A percentile compares a stretch with the other conserved stretches of the same genome.
Evolutionary conservation across 2,888 invertebrate species (phyloP).

Genomic region (Eristalis intricaria): DNA sequence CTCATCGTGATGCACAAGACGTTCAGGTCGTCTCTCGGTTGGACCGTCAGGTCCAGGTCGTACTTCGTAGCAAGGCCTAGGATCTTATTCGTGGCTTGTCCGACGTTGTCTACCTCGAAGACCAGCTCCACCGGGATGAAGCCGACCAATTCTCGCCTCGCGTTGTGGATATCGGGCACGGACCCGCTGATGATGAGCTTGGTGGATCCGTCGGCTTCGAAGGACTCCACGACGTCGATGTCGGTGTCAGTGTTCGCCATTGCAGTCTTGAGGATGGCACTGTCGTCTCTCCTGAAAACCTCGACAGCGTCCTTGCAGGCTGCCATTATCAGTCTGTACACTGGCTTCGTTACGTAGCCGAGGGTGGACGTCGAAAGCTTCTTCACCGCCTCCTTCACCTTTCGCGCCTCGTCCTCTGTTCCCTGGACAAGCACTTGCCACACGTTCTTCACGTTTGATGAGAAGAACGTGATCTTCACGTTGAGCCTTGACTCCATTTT

Average conservation of each 20-base stretch:
- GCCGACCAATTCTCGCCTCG: conserved; percentile 94
- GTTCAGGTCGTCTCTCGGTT: conserved; percentile 94
- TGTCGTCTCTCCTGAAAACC: conserved; percentile 90
- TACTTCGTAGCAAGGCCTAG: conserved; percentile 88
- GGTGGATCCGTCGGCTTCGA: conserved; percentile 92
- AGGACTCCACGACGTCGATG: conserved; percentile 96
- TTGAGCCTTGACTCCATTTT: conserved; percentile 93
- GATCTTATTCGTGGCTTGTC: conserved; percentile 84
- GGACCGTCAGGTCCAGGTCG: conserved; percentile 92
- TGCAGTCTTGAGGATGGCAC: conserved; percentile 88
- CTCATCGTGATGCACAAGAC: conserved; percentile 93
- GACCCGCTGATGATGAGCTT: conserved; percentile 94
- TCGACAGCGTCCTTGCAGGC: conserved; percentile 95
- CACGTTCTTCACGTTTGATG: conserved; percentile 91
- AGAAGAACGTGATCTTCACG: conserved; percentile 92
- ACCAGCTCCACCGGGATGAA: conserved; percentile 95
- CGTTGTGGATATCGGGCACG: conserved; percentile 93
- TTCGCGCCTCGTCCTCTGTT: conserved; percentile 92
- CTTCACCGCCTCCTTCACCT: conserved; percentile 94
- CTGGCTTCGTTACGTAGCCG: conserved; percentile 83
- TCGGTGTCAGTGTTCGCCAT: conserved; percentile 93
- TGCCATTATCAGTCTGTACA: conserved; percentile 90
- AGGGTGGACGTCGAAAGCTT: conserved; percentile 85
- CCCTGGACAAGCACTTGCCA: conserved; percentile 94
- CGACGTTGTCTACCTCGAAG: conserved; percentile 95